phyloP scores from a whole-genome alignment of 2,888 invertebrate genomes.

The Pammene aurita region DNA sequence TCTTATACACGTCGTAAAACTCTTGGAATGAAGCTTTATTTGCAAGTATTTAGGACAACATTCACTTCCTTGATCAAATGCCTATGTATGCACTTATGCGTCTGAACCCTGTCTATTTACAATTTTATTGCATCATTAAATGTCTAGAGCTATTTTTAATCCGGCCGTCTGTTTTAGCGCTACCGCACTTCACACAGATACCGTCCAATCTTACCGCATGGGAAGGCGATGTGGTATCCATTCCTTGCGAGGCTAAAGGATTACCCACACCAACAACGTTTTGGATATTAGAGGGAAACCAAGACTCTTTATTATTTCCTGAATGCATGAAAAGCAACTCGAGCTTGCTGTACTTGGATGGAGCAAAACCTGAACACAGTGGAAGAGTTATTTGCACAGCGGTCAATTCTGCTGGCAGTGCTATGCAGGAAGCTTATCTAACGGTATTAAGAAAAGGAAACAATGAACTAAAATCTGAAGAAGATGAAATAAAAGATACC shows the following conservation, averaged over 20 bases:
- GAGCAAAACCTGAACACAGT: constrained; percentile 73
- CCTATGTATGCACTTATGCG: constrained; percentile 26
- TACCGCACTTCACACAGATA: constrained; percentile 92
- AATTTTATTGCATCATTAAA: constrained; percentile 74
- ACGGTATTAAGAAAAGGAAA: constrained; percentile 75
- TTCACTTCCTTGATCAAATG: constrained; percentile 26
- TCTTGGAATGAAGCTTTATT: constrained; percentile 3
- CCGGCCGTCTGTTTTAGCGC: constrained; percentile 87
- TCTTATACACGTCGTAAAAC: constrained; percentile 2
- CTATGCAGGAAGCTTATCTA: constrained; percentile 79
- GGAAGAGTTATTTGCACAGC: constrained; percentile 80
- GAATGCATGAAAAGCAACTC: constrained; percentile 79
- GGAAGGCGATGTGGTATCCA: constrained; percentile 93
- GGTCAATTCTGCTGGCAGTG: constrained; percentile 78
- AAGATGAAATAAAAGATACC: constrained; percentile 63
- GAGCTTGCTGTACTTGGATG: constrained; percentile 76
- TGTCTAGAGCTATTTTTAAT: constrained; percentile 73
- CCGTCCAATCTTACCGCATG: constrained; percentile 95
- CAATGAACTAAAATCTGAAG: constrained; percentile 66
- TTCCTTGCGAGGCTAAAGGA: constrained; percentile 96
- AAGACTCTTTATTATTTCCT: constrained; percentile 85
- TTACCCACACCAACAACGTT: constrained; percentile 97
- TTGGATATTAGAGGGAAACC: constrained; percentile 97
- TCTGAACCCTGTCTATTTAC: constrained; percentile 54
- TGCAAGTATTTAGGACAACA: constrained; percentile 27